Evolutionary conservation across 1,140 invertebrate genomes (phyloP).

Genomic region (Drosophila melanica): DNA sequence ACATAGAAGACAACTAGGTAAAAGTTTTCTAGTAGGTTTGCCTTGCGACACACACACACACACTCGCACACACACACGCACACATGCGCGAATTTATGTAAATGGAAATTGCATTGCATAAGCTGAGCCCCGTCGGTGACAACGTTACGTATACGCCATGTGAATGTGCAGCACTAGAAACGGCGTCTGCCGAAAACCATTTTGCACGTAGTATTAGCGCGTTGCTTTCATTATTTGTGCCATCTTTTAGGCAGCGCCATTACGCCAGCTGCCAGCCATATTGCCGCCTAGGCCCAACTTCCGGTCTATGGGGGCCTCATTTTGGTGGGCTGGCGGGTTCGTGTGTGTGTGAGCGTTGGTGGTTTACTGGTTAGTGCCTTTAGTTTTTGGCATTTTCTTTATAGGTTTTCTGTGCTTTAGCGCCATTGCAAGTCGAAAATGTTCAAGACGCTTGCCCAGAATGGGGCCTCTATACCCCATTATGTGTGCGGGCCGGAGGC

Average conservation of each 20-base stretch:
- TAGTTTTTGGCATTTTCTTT: slow-evolving; percentile 71
- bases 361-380: slow-evolving; percentile 23
- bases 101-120: slow-evolving; percentile 81
- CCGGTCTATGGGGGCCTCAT: slow-evolving; percentile 9
- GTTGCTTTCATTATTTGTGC: slow-evolving; percentile 69
- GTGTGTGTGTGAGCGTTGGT: neutral
- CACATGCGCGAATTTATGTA: slow-evolving; percentile 71
- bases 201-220: slow-evolving; percentile 78
- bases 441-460: slow-evolving; percentile 51
- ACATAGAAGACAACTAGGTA: slow-evolving; percentile 72
- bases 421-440: slow-evolving; percentile 43
- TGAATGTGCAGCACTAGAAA: slow-evolving; percentile 42
- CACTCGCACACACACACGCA: slow-evolving; percentile 21
- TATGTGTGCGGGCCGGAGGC: slow-evolving; percentile 9
- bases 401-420: slow-evolving; percentile 64
- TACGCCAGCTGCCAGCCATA: slow-evolving; percentile 55
- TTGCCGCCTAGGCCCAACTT: slow-evolving; percentile 44
- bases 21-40: slow-evolving; percentile 56
- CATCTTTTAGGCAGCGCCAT: slow-evolving; percentile 63
- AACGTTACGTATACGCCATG: slow-evolving; percentile 68
- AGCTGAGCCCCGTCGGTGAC: slow-evolving; percentile 40
- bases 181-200: slow-evolving; percentile 57
- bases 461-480: slow-evolving; percentile 29
- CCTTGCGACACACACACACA: slow-evolving; percentile 37
- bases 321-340: neutral